phyloP scores from a whole-genome alignment of 2,113 vertebrate species.

The Parotia lawesii region DNA sequence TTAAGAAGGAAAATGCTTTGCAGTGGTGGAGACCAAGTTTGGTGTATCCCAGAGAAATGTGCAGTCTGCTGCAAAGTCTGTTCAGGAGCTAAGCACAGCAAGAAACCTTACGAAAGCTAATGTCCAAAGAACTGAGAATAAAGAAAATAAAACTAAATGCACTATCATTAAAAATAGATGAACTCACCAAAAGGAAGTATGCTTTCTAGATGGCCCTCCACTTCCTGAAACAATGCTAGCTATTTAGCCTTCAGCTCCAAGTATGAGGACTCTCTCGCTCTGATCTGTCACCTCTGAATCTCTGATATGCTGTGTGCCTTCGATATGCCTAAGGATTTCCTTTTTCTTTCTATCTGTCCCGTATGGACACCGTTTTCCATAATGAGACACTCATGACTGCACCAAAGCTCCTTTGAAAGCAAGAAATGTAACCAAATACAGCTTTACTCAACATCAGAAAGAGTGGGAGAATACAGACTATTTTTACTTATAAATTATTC shows the following conservation, averaged over 20 bases:
- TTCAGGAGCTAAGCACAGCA: background rate
- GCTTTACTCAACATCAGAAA: conserved; percentile 39
- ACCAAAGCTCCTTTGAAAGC: conserved; percentile 34
- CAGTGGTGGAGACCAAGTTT: conserved; percentile 6
- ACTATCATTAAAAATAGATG: background rate
- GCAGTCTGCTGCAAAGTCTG: background rate
- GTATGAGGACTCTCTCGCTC: background rate
- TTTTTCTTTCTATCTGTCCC: conserved; percentile 33
- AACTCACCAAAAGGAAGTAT: background rate
- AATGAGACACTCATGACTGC: conserved; percentile 10
- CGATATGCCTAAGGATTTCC: conserved; percentile 32
- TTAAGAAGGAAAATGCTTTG: conserved; percentile 19
- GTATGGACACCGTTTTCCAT: conserved; percentile 5
- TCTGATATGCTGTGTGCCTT: background rate
- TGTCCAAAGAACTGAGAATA: background rate
- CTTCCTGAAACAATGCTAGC: background rate
- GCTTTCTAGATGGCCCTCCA: background rate
- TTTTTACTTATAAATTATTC: conserved; percentile 56
- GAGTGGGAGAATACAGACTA: conserved; percentile 8
- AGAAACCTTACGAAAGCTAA: background rate
- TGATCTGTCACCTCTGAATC: conserved; percentile 24
- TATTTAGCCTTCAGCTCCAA: conserved; percentile 8
- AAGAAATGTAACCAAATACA: conserved; percentile 36
- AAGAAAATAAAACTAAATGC: background rate
- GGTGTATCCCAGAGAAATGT: background rate